Conservation (phyloP, 2,888 invertebrate species). For the Cinara cedri region DNA sequence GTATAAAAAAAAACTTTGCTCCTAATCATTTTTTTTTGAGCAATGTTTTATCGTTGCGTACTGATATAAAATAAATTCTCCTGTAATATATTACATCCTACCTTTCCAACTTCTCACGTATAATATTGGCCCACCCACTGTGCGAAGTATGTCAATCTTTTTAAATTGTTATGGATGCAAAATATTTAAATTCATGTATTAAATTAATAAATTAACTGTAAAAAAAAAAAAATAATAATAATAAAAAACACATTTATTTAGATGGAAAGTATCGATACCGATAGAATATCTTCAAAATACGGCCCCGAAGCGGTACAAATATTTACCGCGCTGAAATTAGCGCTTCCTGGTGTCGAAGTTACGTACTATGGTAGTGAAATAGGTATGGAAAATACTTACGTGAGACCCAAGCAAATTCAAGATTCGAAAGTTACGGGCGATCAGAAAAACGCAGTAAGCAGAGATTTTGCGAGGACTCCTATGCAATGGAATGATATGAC, state of each 20-base stretch:
- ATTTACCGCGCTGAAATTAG: slow-evolving; percentile 65
- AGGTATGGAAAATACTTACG: slow-evolving; percentile 63
- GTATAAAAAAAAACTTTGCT: too few relatives aligned
- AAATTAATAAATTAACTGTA: too few relatives aligned
- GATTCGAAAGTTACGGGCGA: slow-evolving; percentile 10
- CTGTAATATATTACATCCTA: too few relatives aligned
- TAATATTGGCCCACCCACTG: too few relatives aligned
- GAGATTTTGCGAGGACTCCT: slow-evolving; percentile 41
- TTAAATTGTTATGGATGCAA: too few relatives aligned
- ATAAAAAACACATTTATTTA: slow-evolving; percentile 27
- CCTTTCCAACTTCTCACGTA: too few relatives aligned
- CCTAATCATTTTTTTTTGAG: too few relatives aligned
- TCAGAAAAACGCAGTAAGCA: slow-evolving; percentile 67
- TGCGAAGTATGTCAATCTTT: too few relatives aligned
- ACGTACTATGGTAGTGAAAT: slow-evolving; percentile 68
- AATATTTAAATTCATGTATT: too few relatives aligned
- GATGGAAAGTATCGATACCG: slow-evolving; percentile 62
- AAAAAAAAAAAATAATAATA: too few relatives aligned
- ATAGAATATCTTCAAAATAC: slow-evolving; percentile 61
- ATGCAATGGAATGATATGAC: slow-evolving; percentile 51
- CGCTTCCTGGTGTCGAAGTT: slow-evolving; percentile 66
- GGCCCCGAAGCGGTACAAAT: slow-evolving; percentile 63
- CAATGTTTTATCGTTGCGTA: too few relatives aligned
- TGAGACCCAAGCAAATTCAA: slow-evolving; percentile 22
- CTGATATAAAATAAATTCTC: too few relatives aligned